Conservation (phyloP, 1,140 invertebrate genomes). For the Micrasema longulum region DNA sequence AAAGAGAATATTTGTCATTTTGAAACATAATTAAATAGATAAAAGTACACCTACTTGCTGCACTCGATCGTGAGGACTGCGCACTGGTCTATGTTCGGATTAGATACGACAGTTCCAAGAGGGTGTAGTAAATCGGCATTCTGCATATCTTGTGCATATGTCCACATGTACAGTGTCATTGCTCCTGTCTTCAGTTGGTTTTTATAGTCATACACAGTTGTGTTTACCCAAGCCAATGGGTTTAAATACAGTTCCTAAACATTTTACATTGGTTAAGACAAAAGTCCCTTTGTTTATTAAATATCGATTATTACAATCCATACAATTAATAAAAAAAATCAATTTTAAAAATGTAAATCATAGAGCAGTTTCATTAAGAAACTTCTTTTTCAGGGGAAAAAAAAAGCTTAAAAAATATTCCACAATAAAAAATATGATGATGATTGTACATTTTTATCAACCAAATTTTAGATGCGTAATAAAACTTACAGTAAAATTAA, state of each 20-base stretch:
- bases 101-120: constrained; percentile 86
- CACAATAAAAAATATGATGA: too few species aligned
- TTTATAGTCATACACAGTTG: constrained; percentile 94
- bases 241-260: constrained; percentile 78
- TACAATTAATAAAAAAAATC: neutral
- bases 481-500: too few species aligned
- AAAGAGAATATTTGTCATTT: too few species aligned
- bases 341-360: too few species aligned
- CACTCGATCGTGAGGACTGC: constrained; percentile 87
- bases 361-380: too few species aligned
- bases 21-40: neutral
- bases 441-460: too few species aligned
- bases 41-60: constrained; percentile 70
- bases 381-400: too few species aligned
- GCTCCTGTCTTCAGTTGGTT: constrained; percentile 85
- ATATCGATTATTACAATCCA: neutral
- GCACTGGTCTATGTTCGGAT: constrained; percentile 84
- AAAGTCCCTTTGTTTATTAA: neutral
- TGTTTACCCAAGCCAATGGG: constrained; percentile 93
- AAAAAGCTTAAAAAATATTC: too few species aligned
- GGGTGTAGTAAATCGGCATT: constrained; percentile 90
- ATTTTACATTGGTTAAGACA: too few species aligned
- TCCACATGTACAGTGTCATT: constrained; percentile 93
- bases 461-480: too few species aligned
- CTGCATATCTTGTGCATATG: constrained; percentile 87